phyloP scores from a whole-genome alignment of 30 jellyfish, hydroid and myxozoan genomes.

The Aurelia sp. region DNA sequence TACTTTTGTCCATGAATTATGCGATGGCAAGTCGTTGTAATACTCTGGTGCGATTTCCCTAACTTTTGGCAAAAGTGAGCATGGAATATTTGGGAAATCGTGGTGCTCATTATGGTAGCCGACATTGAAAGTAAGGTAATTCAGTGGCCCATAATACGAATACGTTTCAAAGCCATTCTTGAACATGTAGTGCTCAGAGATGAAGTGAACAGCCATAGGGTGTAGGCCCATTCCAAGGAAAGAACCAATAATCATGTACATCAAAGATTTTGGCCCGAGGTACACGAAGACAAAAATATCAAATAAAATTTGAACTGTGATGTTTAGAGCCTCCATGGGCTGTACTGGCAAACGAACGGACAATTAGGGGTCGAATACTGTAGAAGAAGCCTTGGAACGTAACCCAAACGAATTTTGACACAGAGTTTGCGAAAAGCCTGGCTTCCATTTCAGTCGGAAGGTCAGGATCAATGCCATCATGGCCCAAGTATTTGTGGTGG shows the following conservation, averaged over 20 bases:
- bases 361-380: slow-evolving; percentile 86
- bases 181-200: slow-evolving; percentile 96
- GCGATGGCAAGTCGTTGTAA: slow-evolving; percentile 86
- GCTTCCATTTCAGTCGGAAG: slow-evolving; percentile 95
- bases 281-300: slow-evolving; percentile 49
- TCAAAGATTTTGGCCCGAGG: slow-evolving; percentile 89
- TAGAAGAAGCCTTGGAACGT: slow-evolving; percentile 85
- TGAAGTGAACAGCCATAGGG: slow-evolving; percentile 98
- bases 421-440: slow-evolving; percentile 63
- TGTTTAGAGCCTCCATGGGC: slow-evolving; percentile 76
- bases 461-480: slow-evolving; percentile 87
- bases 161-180: slow-evolving; percentile 88
- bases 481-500: slow-evolving; percentile 93
- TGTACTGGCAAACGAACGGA: slow-evolving; percentile 80
- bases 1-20: slow-evolving; percentile 92
- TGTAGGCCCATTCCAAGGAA: slow-evolving; percentile 98
- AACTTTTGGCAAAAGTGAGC: slow-evolving; percentile 93
- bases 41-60: slow-evolving; percentile 96
- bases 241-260: slow-evolving; percentile 88
- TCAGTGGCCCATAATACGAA: slow-evolving; percentile 92
- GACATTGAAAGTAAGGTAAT: slow-evolving; percentile 87
- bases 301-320: slow-evolving; percentile 66
- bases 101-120: slow-evolving; percentile 99
- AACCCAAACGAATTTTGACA: slow-evolving; percentile 90
- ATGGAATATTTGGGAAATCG: slow-evolving; percentile 96